Base-by-base conservation (phyloP, 2,797 vertebrate genomes). In the Paguma larvata region DNA sequence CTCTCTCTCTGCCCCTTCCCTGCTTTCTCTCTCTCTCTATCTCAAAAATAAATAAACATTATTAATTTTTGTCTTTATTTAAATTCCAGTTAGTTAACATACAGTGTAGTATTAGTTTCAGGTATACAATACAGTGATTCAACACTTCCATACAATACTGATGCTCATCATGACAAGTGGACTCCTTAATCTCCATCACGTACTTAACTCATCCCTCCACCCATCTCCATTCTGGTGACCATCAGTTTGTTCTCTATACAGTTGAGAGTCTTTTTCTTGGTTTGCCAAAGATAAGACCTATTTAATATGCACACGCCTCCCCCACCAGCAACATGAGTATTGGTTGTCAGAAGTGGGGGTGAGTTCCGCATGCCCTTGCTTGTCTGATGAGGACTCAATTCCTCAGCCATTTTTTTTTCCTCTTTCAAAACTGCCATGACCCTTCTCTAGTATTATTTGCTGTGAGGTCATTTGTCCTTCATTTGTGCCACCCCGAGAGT, bases 361-460 rank as follows among this genome's bases (percentile, higher is more conserved):
- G 1, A 38, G 8, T 68, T 92, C n/a, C 27, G 12, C 2, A 7
- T 34, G n/a, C 12, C 6, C 15, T 79, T 93, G 53, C 16, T 91
- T 65, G 32, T 38, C 11, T 34, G 13, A 67, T 16, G 23, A 72
- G 11, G 6, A 18, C 65, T 68, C 41, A 27, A 3, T n/a, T 44
- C 92, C 44, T 34, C 38, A 1, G 16, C 14, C 4, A 27, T 32
- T 73, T 53, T 44, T 86, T 77, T 93, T 34, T 23, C 38, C 62
- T 78, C 38, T 68, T 88, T 85, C 27, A 95, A 19, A 80, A 93
- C 9, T n/a, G 23, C 32, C 21, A 38, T 67, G 51, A 23, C 25
- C 25, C 4, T 46, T 87, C 34, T 83, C 86, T 53, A 44, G 18
- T 9, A 12, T 46, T 34, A 59, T 73, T 82, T 38, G 7, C 67